Evolutionary conservation across 23 tunicate genomes (phyloP).

Genomic region (Ascidia mentula): DNA sequence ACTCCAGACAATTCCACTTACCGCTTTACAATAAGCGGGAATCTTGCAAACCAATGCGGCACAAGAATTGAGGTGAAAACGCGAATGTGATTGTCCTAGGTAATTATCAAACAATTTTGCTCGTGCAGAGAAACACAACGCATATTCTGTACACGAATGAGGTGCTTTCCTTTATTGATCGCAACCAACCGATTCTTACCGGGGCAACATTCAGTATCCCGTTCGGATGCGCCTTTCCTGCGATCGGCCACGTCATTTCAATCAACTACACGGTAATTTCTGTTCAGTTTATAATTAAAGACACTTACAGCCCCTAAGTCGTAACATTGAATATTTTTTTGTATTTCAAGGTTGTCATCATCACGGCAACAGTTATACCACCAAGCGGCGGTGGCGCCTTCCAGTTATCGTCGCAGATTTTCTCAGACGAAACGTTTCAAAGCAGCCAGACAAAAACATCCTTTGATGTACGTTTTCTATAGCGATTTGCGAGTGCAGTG

Average conservation of each 20-base stretch:
- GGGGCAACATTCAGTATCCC: conserved; percentile 2
- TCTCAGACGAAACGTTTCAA: neutral
- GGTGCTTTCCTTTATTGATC: neutral
- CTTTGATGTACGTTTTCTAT: neutral
- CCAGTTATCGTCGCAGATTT: neutral
- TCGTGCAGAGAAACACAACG: neutral
- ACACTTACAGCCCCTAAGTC: neutral
- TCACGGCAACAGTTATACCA: neutral
- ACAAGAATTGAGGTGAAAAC: neutral
- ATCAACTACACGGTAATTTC: neutral
- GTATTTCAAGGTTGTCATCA: neutral
- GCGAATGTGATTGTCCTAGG: neutral
- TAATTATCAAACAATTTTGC: neutral
- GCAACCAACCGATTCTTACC: neutral
- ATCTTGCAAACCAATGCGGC: neutral
- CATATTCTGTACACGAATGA: neutral
- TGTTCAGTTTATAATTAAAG: neutral
- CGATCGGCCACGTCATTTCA: neutral
- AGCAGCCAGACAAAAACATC: neutral
- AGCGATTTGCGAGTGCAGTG: neutral
- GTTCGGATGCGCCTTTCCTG: neutral
- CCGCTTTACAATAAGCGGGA: neutral
- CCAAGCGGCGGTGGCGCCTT: neutral
- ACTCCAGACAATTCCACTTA: neutral
- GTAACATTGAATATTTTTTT: neutral